Base-by-base conservation (phyloP, 2,888 invertebrate genomes). In the Ophioninae sp. region DNA sequence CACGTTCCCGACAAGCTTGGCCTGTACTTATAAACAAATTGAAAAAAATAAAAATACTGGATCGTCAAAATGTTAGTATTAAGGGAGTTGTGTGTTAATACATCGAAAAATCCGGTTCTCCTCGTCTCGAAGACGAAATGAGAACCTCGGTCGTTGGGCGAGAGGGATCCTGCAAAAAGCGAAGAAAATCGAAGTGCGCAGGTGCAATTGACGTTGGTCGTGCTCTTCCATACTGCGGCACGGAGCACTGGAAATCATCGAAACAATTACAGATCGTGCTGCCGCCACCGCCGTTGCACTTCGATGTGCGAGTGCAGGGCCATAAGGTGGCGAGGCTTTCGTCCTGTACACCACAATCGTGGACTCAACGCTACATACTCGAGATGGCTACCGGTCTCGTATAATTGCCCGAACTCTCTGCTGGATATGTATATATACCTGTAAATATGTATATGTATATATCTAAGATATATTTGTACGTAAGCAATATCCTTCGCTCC, bases 161-260 rank as follows among this genome's bases (percentile, higher is more conserved):
- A 67, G 57, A 87, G 86, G 86, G 86, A 87, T 87, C 86, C 86
- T 74, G 87, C 86, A 90, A 90, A 91, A 89, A 90, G 87, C 87
- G 89, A 88, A 85, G 87, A 88, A 89, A 90, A 90, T 91, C 88
- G 88, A 91, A 89, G 88, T 74, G 80, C 44, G 44, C 91, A 90
- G 90, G 90, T 90, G 91, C 89, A 90, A 91, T 90, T 89, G 89
- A 87, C 78, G 85, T 82, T 86, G 77, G 59, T 77, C 65, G 83
- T 80, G 83, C 68, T 30, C 30, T 61, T 44, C 59, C 78, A 72
- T 77, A 69, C 80, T 64, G 62, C 62, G 23, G 81, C 74, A 64
- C 64, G 67, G 44, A 80, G 68, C 64, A 85, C 85, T 85, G 84
- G 88, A 89, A 79, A 90, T 90, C 90, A 89, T 89, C 86, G 88